Conservation (phyloP, 1,140 invertebrate species). For the Drosophila kohkoa region DNA sequence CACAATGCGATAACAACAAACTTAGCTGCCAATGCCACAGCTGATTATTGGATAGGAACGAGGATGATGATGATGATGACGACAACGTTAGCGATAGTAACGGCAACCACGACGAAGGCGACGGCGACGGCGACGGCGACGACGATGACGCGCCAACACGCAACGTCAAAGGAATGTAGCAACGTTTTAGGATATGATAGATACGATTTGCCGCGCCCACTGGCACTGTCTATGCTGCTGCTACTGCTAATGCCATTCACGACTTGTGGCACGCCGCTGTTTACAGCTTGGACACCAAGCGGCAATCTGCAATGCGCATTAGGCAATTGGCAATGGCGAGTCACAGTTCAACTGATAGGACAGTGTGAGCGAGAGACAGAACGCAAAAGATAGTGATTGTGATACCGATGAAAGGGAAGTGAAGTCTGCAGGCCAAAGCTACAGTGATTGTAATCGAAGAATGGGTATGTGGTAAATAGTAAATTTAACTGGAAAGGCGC, state of each 20-base stretch:
- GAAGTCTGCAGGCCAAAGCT: constrained; percentile 12
- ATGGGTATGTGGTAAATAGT: constrained; percentile 47
- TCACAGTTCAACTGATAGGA: background rate
- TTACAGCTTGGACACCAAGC: constrained; percentile 18
- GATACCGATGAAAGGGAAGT: constrained; percentile 29
- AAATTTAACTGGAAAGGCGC: constrained; percentile 51
- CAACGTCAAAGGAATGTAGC: constrained; percentile 14
- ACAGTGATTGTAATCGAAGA: constrained; percentile 51
- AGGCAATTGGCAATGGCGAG: constrained; percentile 24
- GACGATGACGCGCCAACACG: constrained; percentile 20
- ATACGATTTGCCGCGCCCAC: constrained; percentile 25
- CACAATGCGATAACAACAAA: constrained; percentile 60
- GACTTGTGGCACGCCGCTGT: constrained; percentile 16
- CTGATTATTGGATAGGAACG: constrained; percentile 34
- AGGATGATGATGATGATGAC: constrained; percentile 11
- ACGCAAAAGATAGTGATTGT: background rate
- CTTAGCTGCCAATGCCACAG: constrained; percentile 41
- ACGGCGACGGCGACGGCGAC: constrained; percentile 5
- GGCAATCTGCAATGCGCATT: constrained; percentile 41
- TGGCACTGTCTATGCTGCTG: background rate
- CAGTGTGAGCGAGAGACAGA: background rate
- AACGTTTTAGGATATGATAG: constrained; percentile 20
- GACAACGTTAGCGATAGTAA: constrained; percentile 1
- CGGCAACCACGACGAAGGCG: constrained; percentile 15
- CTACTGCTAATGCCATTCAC: background rate